phyloP scores from a whole-genome alignment of 1,140 invertebrate genomes.

The Helicoverpa zea region DNA sequence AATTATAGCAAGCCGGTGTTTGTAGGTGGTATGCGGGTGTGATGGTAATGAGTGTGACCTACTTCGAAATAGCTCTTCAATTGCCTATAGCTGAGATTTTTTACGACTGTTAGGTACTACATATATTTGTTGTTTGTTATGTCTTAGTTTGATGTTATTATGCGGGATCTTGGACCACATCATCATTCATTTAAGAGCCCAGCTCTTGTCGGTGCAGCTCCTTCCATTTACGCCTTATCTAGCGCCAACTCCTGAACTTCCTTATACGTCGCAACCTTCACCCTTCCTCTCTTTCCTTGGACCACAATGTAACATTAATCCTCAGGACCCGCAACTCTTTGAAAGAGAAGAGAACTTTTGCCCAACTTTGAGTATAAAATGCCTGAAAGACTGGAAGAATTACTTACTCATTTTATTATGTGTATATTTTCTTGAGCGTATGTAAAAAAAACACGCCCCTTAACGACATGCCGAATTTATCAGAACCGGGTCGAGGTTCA shows the following conservation, averaged over 20 bases:
- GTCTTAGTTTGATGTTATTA: background rate
- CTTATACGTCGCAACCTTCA: too few species aligned
- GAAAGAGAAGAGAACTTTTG: too few species aligned
- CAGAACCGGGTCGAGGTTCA: slow-evolving; percentile 7
- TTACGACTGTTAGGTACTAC: background rate
- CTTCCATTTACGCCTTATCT: too few species aligned
- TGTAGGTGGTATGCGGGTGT: slow-evolving; percentile 33
- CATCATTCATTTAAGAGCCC: too few species aligned
- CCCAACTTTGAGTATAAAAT: too few species aligned
- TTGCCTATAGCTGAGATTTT: background rate
- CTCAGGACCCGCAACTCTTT: too few species aligned
- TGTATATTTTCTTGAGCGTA: background rate
- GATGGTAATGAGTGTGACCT: slow-evolving; percentile 16
- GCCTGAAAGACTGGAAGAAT: too few species aligned
- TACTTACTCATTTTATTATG: background rate
- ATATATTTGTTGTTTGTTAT: background rate
- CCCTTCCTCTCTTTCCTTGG: too few species aligned
- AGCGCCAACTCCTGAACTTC: too few species aligned
- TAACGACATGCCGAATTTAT: background rate
- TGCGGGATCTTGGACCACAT: too few species aligned
- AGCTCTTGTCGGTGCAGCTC: too few species aligned
- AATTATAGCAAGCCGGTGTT: slow-evolving; percentile 18
- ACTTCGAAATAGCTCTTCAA: background rate
- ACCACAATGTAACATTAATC: too few species aligned
- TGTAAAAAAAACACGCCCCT: background rate